Base-by-base conservation (phyloP, 2,888 invertebrate genomes). In the Lepidocyrtoides sp. region DNA sequence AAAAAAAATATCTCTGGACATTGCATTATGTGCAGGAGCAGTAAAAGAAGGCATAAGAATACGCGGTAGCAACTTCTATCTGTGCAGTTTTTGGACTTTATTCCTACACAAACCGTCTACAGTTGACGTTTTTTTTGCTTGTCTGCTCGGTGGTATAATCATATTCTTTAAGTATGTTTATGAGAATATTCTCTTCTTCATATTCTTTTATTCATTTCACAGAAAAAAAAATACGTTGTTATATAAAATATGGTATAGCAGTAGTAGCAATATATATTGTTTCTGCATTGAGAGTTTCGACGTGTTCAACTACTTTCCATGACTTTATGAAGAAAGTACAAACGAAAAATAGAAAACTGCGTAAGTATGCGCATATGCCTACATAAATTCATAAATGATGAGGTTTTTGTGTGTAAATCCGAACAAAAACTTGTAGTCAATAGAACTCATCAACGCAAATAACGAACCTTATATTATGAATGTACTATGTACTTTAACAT, bases 401-500 rank as follows among this genome's bases (percentile, higher is more conserved):
- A 85, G 60, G 41, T 20, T 57, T 69, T 77, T 77, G 44, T 86
- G 54, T 77, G 77, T 77, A 32, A 77, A 77, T 77, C 57, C 36
- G n/a, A n/a, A n/a, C n/a, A 44, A 63, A 85, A 57, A 85, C 12
- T 75, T 60, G 60, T 20, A 60, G 77, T 86, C 77, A 86, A 86
- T 86, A 86, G 77, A 77, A 77, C 86, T 77, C 86, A 77, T 77
- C 86, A 86, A 60, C 75, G 77, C 86, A 86, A 77, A 51, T 77
- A 48, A 44, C 44, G 75, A 75, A 60, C 23, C 26, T 8, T 10
- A 8, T n/a, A n/a, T n/a, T n/a, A n/a, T n/a, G n/a, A n/a, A n/a
- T n/a, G n/a, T n/a, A n/a, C n/a, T n/a, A n/a, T n/a, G n/a, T n/a
- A n/a, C n/a, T n/a, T n/a, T n/a, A 60, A 60, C 20, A 7, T 17